Evolutionary conservation across 2,113 vertebrate species (phyloP), one percentile per base, ranked within the genome.

Genomic region (Lynx canadensis): DNA sequence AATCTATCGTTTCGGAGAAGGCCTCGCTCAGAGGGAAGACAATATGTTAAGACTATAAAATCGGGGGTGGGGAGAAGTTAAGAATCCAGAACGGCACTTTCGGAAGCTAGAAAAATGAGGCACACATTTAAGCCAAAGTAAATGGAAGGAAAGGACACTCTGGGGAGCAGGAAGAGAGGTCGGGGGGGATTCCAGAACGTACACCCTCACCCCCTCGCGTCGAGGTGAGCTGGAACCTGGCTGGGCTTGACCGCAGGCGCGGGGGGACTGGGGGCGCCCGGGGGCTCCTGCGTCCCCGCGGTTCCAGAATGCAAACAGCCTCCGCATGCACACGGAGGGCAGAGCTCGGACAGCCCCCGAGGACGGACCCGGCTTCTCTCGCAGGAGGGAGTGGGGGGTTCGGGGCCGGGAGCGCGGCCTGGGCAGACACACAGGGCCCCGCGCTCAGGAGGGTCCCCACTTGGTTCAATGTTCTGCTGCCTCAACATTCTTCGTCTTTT

Each of bases 381-480:
- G 1, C 21, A 13, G 73, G 89, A 66, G 29, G 4, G 25, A 18
- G 66, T 0, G 0, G 41, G 36, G 55, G 55, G 18, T 6, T 57
- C 3, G 3, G 16, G 71, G 41, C 63, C 1, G 31, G 36, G 19
- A 25, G 29, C 0, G 0, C 0, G 8, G 5, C 48, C 63, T 5
- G 0, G 23, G 15, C 60, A 41, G 85, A 73, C 38, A 4, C 78
- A 1, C 1, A 0, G 31, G 33, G 82, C 55, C 63, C 38, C 25
- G 0, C 1, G 1, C 68, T 55, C 36, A 19, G 50, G 33, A 29
- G 5, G 12, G 31, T 3, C 18, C 38, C 14, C 5, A 0, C 76
- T 92, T 6, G 0, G 25, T n/a, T 38, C 21, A 14, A 29, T 0
- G 5, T 10, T 18, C 23, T 11, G 10, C 18, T 25, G 16, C 15